A percentile compares a stretch with the other conserved stretches of the same genome.
These are phyloP conservation scores for Lasioglossum marginatum DNA, from an alignment of 2,888 invertebrate species.

Conservation along the genomic window DNA sequence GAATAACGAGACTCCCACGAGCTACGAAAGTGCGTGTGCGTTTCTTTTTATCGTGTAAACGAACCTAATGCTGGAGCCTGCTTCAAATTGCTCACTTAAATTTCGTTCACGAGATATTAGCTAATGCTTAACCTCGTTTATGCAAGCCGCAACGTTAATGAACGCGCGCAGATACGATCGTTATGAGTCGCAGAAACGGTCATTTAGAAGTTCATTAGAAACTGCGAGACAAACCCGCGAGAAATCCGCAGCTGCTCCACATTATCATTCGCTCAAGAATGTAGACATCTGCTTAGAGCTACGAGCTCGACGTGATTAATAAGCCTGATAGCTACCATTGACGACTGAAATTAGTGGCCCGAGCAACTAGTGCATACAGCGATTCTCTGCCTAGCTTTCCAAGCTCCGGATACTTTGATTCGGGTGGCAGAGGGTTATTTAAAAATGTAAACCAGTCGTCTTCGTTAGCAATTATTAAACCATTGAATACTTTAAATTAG, in stretches of 20 bases:
- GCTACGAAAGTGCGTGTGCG: neutral
- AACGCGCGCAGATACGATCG: slow-evolving; percentile 42
- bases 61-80: neutral
- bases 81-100: neutral
- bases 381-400: neutral
- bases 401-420: neutral
- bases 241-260: slow-evolving; percentile 45
- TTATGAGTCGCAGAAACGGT: slow-evolving; percentile 43
- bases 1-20: neutral
- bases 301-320: neutral
- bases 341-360: neutral
- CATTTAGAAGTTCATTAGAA: slow-evolving; percentile 58
- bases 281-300: slow-evolving; percentile 49
- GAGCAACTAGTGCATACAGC: neutral
- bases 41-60: neutral
- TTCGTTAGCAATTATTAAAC: too few relatives aligned
- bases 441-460: too few relatives aligned
- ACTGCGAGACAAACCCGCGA: slow-evolving; percentile 20
- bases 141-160: slow-evolving; percentile 33
- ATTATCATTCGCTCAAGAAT: slow-evolving; percentile 13
- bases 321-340: neutral
- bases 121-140: slow-evolving; percentile 23
- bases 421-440: neutral
- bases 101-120: slow-evolving; percentile 26
- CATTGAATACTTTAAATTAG: too few relatives aligned